Evolutionary conservation across 2,888 invertebrate species (phyloP), one percentile per base, ranked within the genome.

Genomic region (Cenopis cana): DNA sequence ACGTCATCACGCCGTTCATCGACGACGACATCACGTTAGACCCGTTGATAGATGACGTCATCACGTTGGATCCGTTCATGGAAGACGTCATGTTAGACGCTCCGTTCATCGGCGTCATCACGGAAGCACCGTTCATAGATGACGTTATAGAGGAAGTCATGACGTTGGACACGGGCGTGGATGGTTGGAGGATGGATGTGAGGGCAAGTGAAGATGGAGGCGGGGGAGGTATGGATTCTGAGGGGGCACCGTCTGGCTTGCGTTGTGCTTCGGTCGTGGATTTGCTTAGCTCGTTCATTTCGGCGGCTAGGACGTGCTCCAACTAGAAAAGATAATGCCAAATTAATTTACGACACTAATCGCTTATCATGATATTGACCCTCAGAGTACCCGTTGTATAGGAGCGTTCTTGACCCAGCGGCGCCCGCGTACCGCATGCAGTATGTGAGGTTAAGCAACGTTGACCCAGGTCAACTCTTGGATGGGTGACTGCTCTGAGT

Each of bases 231-330:
- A 91, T 89, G 17, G 85, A 82, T 46, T 93, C 92, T 0, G 93
- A 93, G 0, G 92, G 91, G 0, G 93, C 93, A 5, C 93, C 93
- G 80, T 93, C 93, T 0, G 93, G 93, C 64, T 91, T 91, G 69
- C 93, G 87, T 50, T 91, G 89, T 0, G 87, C 88, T 74, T 90
- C 90, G 0, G 89, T 89, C 61, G 87, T 87, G 0, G 84, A 84
- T 73, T 89, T 90, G 79, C 85, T 87, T 0, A 91, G 82, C 65
- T 91, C 93, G 79, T 87, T 85, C 86, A 92, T 90, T 76, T 93
- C 93, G 0, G 90, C 87, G 0, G 92, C 93, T 61, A 93, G 79
- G 0, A 93, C 93, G 76, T 90, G 89, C 72, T 93, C 93, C 88
- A 93, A 77, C 93, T 93, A 77, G 24, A 20, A 33, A 20, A 11